Percentiles rank a stretch among this genome's conserved stretches.
phyloP scores from a whole-genome alignment of 2,888 invertebrate genomes.

The Macaria liturata region DNA sequence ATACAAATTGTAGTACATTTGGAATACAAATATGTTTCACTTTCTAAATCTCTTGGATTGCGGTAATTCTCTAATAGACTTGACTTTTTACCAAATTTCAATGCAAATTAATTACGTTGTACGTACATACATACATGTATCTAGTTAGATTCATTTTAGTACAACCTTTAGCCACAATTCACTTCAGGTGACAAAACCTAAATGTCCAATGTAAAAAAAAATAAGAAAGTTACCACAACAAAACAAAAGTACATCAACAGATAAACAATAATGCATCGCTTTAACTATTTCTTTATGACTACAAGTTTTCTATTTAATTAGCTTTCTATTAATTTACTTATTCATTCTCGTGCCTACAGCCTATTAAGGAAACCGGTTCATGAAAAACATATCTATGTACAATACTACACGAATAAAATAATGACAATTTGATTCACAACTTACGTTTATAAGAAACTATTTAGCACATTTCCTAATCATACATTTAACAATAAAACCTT shows the following conservation, averaged over 20 bases:
- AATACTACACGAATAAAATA: background rate
- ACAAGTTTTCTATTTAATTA: background rate
- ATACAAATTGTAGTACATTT: conserved; percentile 37
- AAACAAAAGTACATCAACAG: too few species aligned
- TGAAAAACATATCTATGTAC: background rate
- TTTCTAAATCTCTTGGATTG: conserved; percentile 40
- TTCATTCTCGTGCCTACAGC: too few species aligned
- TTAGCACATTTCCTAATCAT: conserved; percentile 1
- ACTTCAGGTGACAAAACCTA: too few species aligned
- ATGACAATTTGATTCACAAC: background rate
- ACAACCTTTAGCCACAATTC: too few species aligned
- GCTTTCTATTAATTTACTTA: background rate
- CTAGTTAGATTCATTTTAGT: too few species aligned
- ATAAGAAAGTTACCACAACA: too few species aligned
- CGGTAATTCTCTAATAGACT: conserved; percentile 11
- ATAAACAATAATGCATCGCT: too few species aligned
- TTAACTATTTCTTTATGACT: background rate
- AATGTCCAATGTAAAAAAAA: too few species aligned
- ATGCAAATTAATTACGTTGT: too few species aligned
- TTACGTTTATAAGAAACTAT: background rate
- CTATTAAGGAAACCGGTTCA: background rate
- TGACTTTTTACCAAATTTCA: too few species aligned
- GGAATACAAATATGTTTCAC: conserved; percentile 48
- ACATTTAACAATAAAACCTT: background rate
- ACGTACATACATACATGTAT: too few species aligned